Base-by-base conservation (phyloP, 2,888 invertebrate species). In the Syrista parreyssii region DNA sequence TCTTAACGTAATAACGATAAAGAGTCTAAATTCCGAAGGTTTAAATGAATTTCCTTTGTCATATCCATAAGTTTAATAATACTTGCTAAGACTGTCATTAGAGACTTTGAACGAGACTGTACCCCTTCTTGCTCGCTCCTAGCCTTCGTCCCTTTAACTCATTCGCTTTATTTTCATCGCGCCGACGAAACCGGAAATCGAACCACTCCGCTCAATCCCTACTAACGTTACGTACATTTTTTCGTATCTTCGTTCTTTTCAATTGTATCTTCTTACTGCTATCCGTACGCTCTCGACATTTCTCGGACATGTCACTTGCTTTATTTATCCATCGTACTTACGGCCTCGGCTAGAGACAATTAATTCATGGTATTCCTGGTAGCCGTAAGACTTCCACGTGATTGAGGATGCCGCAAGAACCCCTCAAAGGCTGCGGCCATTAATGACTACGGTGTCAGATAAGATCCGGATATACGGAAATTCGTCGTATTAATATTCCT, bases 291-390 rank as follows among this genome's bases (percentile, higher is more conserved):
- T 6, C 55, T 55, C 55, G 23, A 55, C 55, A 23, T 55, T 55
- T 6, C 55, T 55, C 23, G 55, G 55, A 15, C 55, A 55, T 55
- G 55, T 55, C 55, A 55, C 55, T 55, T 23, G 23, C 55, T 55
- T 55, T 55, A 55, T 55, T 55, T 55, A 55, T 55, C 23, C 55
- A 1, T 55, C 9, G 55, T 23, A 1, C 23, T 6, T 55, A 23
- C 15, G 23, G 55, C 55, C 55, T 55, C 55, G 55, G 23, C 23
- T 55, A 55, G 55, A 71, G 12, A 71, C 15, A 71, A 71, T 71
- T 71, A 71, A 71, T 71, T 31, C 71, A 71, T 9, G 71, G 71
- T 71, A 71, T 71, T 71, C 71, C 71, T 11, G 32, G 71, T 31
- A 71, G 71, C 32, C 31, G 12, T 31, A 12, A 71, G 31, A 71